These are phyloP conservation scores for Brachypalpus laphriformis DNA, from an alignment of 2,888 invertebrate genomes.

Conservation along the genomic window DNA sequence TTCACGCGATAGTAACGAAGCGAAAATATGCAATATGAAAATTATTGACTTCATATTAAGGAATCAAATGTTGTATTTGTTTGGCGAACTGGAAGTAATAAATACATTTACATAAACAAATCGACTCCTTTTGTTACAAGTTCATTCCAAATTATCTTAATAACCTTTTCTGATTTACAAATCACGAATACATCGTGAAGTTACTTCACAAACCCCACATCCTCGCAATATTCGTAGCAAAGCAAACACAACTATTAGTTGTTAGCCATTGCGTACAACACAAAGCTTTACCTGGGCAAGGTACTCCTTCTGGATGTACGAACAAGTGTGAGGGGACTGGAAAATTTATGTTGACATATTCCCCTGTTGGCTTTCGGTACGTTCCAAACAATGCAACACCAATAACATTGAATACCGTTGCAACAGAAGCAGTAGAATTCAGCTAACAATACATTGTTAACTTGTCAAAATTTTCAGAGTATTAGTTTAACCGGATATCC, in stretches of 20 bases:
- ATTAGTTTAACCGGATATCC: constrained; percentile 62
- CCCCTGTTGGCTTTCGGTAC: constrained; percentile 32
- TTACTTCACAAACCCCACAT: not conserved
- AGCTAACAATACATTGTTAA: constrained; percentile 44
- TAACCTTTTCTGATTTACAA: not conserved
- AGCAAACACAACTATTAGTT: not conserved
- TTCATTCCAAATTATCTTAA: not conserved
- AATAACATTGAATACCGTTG: constrained; percentile 5
- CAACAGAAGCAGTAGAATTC: constrained; percentile 8
- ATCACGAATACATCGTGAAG: not conserved
- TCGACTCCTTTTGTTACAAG: not conserved
- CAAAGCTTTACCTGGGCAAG: not conserved
- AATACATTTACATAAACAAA: too few species aligned
- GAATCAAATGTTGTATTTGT: too few species aligned
- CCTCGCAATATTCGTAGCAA: not conserved
- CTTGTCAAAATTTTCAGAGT: constrained; percentile 56
- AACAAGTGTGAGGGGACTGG: not conserved
- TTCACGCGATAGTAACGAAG: too few species aligned
- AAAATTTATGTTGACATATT: constrained; percentile 62
- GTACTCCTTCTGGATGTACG: not conserved
- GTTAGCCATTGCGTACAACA: not conserved
- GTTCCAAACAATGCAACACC: constrained; percentile 29
- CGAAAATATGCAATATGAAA: too few species aligned
- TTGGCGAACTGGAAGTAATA: too few species aligned
- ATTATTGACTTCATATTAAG: too few species aligned